Percentiles rank a stretch among this genome's conserved stretches.
These are phyloP conservation scores for Neolamprologus kungweensis DNA, from an alignment of 2,113 vertebrate species.

Conservation along the genomic window DNA sequence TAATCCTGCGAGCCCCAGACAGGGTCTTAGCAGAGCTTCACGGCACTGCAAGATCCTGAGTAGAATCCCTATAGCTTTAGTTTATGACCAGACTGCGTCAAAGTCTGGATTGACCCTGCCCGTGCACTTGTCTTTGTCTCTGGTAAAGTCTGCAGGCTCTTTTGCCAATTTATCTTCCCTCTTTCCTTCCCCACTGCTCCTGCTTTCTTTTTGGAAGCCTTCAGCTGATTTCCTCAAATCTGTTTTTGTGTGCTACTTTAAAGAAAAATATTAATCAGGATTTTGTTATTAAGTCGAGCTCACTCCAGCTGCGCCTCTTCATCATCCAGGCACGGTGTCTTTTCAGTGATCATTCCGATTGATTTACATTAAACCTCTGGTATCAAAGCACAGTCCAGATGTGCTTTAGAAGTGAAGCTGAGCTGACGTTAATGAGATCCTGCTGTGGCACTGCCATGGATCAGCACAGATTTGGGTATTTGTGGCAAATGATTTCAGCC, in stretches of 20 bases:
- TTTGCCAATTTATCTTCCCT: constrained; percentile 52
- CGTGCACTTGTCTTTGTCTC: constrained; percentile 56
- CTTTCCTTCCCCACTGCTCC: constrained; percentile 4
- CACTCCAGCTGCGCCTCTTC: neutral
- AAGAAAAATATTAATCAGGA: neutral
- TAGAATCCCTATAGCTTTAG: constrained; percentile 47
- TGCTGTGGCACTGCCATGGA: constrained; percentile 36
- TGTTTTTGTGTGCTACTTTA: neutral
- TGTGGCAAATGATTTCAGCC: constrained; percentile 61
- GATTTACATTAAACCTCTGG: constrained; percentile 43
- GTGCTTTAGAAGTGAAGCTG: constrained; percentile 30
- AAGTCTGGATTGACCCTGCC: constrained; percentile 41
- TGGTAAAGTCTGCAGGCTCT: constrained; percentile 48
- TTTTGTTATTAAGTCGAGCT: constrained; percentile 16
- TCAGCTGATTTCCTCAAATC: neutral
- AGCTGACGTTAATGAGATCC: constrained; percentile 51
- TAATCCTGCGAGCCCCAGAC: constrained; percentile 41
- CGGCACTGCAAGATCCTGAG: constrained; percentile 32
- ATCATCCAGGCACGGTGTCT: neutral
- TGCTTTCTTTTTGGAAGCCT: neutral
- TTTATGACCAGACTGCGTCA: constrained; percentile 53
- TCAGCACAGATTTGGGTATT: constrained; percentile 59
- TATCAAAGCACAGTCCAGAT: constrained; percentile 51
- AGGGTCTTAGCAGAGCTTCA: constrained; percentile 42
- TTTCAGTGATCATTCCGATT: constrained; percentile 23